Percentiles rank a stretch among this genome's conserved stretches.
Evolutionary conservation across 2,888 invertebrate species (phyloP).

Genomic region (Drosophila helvetica): DNA sequence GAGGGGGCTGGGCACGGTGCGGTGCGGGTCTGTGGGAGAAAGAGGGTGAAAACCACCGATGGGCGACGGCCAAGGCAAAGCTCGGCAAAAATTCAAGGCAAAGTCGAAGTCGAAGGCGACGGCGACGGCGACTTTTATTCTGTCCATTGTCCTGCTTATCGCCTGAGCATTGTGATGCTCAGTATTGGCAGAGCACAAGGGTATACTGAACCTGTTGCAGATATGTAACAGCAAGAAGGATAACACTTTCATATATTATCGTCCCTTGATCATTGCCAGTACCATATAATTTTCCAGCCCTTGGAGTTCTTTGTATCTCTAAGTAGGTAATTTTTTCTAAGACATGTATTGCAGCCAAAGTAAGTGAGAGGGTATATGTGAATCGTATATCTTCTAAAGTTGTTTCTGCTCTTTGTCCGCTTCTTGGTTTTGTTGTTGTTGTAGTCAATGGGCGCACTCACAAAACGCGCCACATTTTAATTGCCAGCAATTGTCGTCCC

Average conservation of each 20-base stretch:
- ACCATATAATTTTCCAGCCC: not conserved
- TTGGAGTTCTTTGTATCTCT: not conserved
- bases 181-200: not conserved
- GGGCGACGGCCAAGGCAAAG: slow-evolving; percentile 34
- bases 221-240: not conserved
- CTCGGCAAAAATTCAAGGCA: slow-evolving; percentile 26
- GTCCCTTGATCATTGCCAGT: not conserved
- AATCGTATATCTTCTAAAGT: not conserved
- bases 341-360: not conserved
- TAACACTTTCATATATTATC: too few relatives aligned
- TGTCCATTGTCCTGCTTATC: slow-evolving; percentile 59
- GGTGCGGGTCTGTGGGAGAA: not conserved
- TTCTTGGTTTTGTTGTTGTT: slow-evolving; percentile 30
- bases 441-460: slow-evolving; percentile 62
- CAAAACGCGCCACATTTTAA: slow-evolving; percentile 79
- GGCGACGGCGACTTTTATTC: slow-evolving; percentile 10
- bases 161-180: slow-evolving; percentile 15
- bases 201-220: not conserved
- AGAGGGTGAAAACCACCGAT: slow-evolving; percentile 30
- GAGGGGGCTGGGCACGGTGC: not conserved
- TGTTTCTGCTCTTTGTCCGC: not conserved
- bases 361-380: not conserved
- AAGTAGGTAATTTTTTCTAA: too few relatives aligned
- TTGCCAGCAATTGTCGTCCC: slow-evolving; percentile 77
- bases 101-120: not conserved